A percentile compares a stretch with the other conserved stretches of the same genome.
Evolutionary conservation across 2,888 invertebrate species (phyloP).

Genomic region (Chymomyza caudatula): DNA sequence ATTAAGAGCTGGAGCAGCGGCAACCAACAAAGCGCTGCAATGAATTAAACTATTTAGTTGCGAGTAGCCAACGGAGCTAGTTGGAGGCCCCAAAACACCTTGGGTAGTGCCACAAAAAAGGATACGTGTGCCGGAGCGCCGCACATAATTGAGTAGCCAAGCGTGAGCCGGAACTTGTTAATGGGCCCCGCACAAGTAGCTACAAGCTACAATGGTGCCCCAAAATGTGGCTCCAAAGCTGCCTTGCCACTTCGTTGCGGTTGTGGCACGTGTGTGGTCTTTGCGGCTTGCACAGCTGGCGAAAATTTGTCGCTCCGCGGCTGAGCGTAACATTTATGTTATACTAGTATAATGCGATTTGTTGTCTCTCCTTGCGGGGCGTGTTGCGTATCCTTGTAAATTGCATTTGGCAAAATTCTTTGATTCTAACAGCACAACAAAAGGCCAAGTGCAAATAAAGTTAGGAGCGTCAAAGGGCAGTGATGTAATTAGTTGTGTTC

Average conservation of each 20-base stretch:
- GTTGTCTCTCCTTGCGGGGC: background rate
- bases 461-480: background rate
- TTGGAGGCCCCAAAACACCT: background rate
- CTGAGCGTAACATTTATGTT: background rate
- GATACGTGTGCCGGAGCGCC: slow-evolving; percentile 9
- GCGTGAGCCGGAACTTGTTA: background rate
- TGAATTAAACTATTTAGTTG: slow-evolving; percentile 44
- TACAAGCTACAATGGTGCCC: background rate
- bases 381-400: slow-evolving; percentile 14
- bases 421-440: background rate
- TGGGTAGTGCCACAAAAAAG: slow-evolving; percentile 6
- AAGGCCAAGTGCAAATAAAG: background rate
- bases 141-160: slow-evolving; percentile 30
- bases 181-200: background rate
- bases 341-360: background rate
- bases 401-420: slow-evolving; percentile 27
- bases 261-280: slow-evolving; percentile 45
- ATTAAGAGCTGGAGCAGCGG: slow-evolving; percentile 26
- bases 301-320: slow-evolving; percentile 1
- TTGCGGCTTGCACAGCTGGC: slow-evolving; percentile 7
- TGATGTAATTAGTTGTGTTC: background rate
- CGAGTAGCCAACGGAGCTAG: background rate
- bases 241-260: slow-evolving; percentile 32
- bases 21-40: slow-evolving; percentile 48
- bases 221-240: too few relatives aligned